A percentile compares a stretch with the other conserved stretches of the same genome.
Evolutionary conservation across 1,140 invertebrate genomes (phyloP).

Genomic region (Lutraria rhynchaena): DNA sequence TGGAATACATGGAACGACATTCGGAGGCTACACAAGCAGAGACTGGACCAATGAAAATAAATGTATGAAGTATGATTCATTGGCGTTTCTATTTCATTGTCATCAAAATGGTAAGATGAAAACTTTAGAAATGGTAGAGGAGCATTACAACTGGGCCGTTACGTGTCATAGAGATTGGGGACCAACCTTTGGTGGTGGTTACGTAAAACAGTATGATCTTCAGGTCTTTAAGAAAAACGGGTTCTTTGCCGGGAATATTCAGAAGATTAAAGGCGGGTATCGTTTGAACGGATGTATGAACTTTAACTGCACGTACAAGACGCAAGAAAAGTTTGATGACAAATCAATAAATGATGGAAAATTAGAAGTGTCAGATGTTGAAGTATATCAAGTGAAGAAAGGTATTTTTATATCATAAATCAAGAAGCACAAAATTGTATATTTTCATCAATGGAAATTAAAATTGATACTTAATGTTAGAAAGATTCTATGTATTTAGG

Average conservation of each 20-base stretch:
- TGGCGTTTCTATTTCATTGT: background rate
- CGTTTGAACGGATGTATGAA: background rate
- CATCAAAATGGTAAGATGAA: background rate
- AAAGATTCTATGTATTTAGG: too few relatives aligned
- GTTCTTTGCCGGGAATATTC: background rate
- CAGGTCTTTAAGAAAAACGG: background rate
- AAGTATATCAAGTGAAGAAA: too few relatives aligned
- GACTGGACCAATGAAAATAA: background rate
- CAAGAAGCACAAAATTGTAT: too few relatives aligned
- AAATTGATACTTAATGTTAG: too few relatives aligned
- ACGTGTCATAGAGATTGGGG: background rate
- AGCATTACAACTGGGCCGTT: background rate
- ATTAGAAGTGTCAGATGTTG: too few relatives aligned
- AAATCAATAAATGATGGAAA: too few relatives aligned
- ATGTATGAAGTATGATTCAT: background rate
- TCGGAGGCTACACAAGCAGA: slow-evolving; percentile 8
- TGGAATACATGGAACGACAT: background rate
- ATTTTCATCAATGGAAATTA: too few relatives aligned
- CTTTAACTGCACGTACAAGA: background rate
- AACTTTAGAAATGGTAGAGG: background rate
- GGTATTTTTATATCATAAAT: too few relatives aligned
- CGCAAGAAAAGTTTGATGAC: slow-evolving; percentile 2
- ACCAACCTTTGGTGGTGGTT: slow-evolving; percentile 3
- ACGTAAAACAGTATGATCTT: background rate
- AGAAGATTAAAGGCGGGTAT: background rate